phyloP scores from a whole-genome alignment of 2,888 invertebrate genomes.

The Hoplodrina blanda region DNA sequence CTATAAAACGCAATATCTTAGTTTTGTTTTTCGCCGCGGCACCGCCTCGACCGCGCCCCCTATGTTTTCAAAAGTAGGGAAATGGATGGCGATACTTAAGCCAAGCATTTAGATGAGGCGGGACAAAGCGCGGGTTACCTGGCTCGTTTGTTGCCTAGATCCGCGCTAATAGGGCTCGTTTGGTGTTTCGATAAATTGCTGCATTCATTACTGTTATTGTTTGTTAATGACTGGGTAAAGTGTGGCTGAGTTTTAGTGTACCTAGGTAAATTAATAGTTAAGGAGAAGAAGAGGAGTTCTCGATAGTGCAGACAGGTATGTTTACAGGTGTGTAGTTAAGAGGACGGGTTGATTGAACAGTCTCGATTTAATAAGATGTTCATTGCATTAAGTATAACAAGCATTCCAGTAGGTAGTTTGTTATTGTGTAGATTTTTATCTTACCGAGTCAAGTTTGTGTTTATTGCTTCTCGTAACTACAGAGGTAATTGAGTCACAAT shows the following conservation, averaged over 20 bases:
- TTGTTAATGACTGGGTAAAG: constrained; percentile 35
- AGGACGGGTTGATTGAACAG: background rate
- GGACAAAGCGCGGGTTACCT: constrained; percentile 41
- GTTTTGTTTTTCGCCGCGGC: constrained; percentile 5
- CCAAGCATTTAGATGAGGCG: constrained; percentile 32
- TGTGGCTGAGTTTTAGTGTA: constrained; percentile 5
- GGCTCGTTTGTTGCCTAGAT: constrained; percentile 42
- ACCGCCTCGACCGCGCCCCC: constrained; percentile 12
- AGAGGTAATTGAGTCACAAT: background rate
- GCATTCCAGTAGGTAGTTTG: background rate
- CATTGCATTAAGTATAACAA: background rate
- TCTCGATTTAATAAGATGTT: constrained; percentile 16
- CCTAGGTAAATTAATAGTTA: constrained; percentile 2
- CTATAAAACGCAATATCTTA: constrained; percentile 5
- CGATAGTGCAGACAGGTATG: background rate
- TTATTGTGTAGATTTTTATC: background rate
- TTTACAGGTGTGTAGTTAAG: too few relatives aligned
- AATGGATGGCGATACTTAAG: constrained; percentile 53
- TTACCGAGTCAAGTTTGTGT: background rate
- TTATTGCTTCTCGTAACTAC: background rate
- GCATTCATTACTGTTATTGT: constrained; percentile 42
- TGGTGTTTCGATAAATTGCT: constrained; percentile 39
- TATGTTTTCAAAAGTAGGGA: constrained; percentile 46
- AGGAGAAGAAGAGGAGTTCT: background rate
- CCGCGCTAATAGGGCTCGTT: constrained; percentile 27